Conservation (phyloP, 1,140 invertebrate species). For the Drosophila willistoni region DNA sequence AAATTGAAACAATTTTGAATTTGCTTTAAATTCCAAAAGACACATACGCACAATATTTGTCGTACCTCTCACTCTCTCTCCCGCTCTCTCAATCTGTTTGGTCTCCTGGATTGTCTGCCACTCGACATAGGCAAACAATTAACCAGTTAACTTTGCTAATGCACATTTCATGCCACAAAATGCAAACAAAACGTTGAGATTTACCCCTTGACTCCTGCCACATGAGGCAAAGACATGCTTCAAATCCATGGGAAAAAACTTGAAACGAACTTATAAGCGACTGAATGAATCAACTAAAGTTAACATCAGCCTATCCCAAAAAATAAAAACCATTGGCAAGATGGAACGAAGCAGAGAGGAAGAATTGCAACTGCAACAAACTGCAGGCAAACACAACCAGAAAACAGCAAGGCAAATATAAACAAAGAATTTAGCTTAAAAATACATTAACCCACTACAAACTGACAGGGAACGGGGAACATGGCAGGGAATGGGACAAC, state of each 20-base stretch:
- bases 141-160: constrained; percentile 70
- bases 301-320: constrained; percentile 40
- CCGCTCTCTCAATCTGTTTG: background rate
- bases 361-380: constrained; percentile 42
- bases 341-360: constrained; percentile 15
- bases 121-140: constrained; percentile 66
- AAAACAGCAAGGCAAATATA: constrained; percentile 76
- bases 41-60: constrained; percentile 15
- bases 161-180: constrained; percentile 75
- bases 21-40: constrained; percentile 22
- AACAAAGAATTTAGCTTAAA: constrained; percentile 81
- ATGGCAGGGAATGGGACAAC: constrained; percentile 2
- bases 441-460: constrained; percentile 74
- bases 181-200: constrained; percentile 51
- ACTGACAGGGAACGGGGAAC: constrained; percentile 5
- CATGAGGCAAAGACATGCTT: constrained; percentile 22
- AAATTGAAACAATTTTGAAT: constrained; percentile 12
- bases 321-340: constrained; percentile 4
- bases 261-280: constrained; percentile 65
- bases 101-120: constrained; percentile 24
- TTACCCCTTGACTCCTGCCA: constrained; percentile 24
- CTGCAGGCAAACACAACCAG: constrained; percentile 56
- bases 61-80: background rate
- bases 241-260: constrained; percentile 54
- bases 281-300: constrained; percentile 67